Base-by-base conservation (phyloP, 2,888 invertebrate genomes). In the Isoperla grammatica region DNA sequence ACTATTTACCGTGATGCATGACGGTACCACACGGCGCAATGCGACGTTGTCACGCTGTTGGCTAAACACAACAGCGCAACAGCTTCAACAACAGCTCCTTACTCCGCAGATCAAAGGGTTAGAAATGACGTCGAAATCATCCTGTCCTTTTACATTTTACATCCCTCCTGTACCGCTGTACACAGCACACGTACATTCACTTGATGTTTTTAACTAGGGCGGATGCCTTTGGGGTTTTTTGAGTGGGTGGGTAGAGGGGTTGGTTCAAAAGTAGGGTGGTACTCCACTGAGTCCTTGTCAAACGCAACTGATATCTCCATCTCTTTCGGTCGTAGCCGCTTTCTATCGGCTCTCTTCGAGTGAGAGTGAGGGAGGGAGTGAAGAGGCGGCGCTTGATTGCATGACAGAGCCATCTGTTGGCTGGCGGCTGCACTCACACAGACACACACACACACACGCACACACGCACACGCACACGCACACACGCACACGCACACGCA, bases 331-430 rank as follows among this genome's bases (percentile, higher is more conserved):
- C n/a, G n/a, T n/a, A n/a, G n/a, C n/a, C n/a, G n/a, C n/a, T n/a
- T 35, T 35, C 37, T 53, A 37, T 35, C 53, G 29, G 23, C n/a
- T 13, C 49, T 23, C 11, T 3, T 11, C 6, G 23, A 12, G 53
- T 39, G 39, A 11, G 53, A 17, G 15, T 37, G 39, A 37, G 37
- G 9, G 37, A 37, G 17, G 39, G 2, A 12, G 13, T 17, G 17
- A 15, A 17, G 13, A 9, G 39, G 4, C 13, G 37, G 17, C 37
- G 53, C 53, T 64, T 65, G 65, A 65, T 65, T 65, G 64, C 65
- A 65, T 63, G 65, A 64, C 65, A 65, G 55, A 58, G 63, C 63
- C 65, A 65, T 62, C 59, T 58, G 64, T 60, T 50, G 60, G 55
- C 60, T 64, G 61, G 61, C 58, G 60, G 61, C 61, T 59, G 56